phyloP scores from a whole-genome alignment of 2,113 vertebrate species.

The Dunckerocampus dactyliophorus region DNA sequence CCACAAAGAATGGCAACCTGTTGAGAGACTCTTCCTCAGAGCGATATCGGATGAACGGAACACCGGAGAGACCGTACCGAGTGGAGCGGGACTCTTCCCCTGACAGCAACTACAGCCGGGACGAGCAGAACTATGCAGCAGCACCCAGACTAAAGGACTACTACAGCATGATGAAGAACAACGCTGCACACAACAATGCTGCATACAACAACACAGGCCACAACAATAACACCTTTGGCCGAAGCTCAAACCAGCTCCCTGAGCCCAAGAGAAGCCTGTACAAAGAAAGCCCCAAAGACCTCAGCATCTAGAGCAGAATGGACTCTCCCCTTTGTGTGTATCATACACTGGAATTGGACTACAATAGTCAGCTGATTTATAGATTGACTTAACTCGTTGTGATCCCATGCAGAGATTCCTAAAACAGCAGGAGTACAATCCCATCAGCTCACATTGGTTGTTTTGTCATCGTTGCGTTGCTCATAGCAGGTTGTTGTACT shows the following conservation, averaged over 20 bases:
- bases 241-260: constrained; percentile 67
- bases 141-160: constrained; percentile 79
- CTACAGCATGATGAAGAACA: constrained; percentile 75
- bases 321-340: constrained; percentile 56
- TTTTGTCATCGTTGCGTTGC: constrained; percentile 68
- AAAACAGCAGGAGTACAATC: constrained; percentile 72
- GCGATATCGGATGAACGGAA: constrained; percentile 51
- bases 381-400: constrained; percentile 60
- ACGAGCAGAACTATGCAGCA: constrained; percentile 69
- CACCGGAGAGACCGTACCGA: constrained; percentile 62
- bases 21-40: constrained; percentile 63
- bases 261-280: constrained; percentile 86
- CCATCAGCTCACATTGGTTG: constrained; percentile 59
- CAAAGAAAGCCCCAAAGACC: constrained; percentile 95
- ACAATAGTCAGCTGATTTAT: constrained; percentile 49
- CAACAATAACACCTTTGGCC: constrained; percentile 61
- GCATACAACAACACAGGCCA: constrained; percentile 58
- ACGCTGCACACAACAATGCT: constrained; percentile 66
- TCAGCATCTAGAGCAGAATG: constrained; percentile 83
- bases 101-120: constrained; percentile 72
- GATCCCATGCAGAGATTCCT: constrained; percentile 67
- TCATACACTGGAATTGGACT: constrained; percentile 67
- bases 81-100: constrained; percentile 68
- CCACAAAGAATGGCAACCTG: constrained; percentile 67
- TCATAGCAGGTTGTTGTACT: constrained; percentile 66